phyloP scores from a whole-genome alignment of 2,888 invertebrate species.

The Campoplex nolae region DNA sequence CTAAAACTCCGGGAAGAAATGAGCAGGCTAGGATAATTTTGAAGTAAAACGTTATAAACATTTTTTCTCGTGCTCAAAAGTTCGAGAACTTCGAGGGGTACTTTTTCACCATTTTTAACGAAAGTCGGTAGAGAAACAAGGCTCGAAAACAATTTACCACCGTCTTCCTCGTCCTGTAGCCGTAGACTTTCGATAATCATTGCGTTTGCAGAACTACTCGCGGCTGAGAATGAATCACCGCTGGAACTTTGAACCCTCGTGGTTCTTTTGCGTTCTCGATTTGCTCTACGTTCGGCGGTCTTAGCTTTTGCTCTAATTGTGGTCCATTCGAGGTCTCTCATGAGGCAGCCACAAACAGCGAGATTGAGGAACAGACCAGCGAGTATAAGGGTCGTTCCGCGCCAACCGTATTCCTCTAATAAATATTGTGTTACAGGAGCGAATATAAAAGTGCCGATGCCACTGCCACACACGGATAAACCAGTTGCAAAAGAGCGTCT shows the following conservation, averaged over 20 bases:
- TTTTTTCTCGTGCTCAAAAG: constrained; percentile 89
- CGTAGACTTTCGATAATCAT: constrained; percentile 82
- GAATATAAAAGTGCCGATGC: constrained; percentile 95
- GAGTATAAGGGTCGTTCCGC: constrained; percentile 92
- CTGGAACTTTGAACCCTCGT: constrained; percentile 87
- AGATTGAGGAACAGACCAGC: constrained; percentile 93
- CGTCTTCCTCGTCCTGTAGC: constrained; percentile 76
- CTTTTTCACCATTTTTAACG: constrained; percentile 91
- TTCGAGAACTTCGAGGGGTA: constrained; percentile 91
- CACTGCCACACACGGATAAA: constrained; percentile 94
- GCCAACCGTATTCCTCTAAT: constrained; percentile 92
- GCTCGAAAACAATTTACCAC: constrained; percentile 89
- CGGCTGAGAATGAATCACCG: constrained; percentile 89
- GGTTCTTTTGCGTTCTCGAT: constrained; percentile 86
- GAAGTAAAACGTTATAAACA: constrained; percentile 90
- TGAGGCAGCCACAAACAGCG: constrained; percentile 92
- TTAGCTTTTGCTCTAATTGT: constrained; percentile 87
- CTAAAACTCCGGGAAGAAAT: constrained; percentile 91
- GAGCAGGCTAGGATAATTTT: constrained; percentile 91
- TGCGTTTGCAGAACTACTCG: constrained; percentile 87
- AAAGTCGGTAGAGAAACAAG: constrained; percentile 94
- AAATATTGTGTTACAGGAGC: constrained; percentile 92
- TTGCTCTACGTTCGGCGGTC: constrained; percentile 88
- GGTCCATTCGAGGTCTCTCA: constrained; percentile 91
- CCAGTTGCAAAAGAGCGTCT: constrained; percentile 94